A percentile compares a stretch with the other conserved stretches of the same genome.
phyloP scores from a whole-genome alignment of 1,140 invertebrate species.

The Drosophila lacteicornis region DNA sequence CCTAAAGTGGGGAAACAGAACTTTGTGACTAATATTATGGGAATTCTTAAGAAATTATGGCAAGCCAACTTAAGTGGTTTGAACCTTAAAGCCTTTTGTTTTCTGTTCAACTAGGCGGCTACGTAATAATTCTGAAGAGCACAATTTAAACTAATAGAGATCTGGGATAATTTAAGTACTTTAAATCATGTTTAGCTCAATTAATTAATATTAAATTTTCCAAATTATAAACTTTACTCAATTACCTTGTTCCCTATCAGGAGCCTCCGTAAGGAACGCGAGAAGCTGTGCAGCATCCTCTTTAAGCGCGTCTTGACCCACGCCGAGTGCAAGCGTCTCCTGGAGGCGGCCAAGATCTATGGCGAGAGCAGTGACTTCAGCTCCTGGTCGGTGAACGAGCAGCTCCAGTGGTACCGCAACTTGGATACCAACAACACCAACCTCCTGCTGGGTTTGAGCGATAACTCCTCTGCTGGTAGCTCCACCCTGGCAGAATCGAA shows the following conservation, averaged over 20 bases:
- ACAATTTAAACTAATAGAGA: too few relatives aligned
- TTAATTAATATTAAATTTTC: too few relatives aligned
- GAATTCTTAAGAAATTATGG: background rate
- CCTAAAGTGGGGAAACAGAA: background rate
- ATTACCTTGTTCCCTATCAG: conserved; percentile 84
- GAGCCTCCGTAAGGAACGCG: conserved; percentile 88
- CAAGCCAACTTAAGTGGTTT: background rate
- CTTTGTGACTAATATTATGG: background rate
- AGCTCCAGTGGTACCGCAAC: conserved; percentile 68
- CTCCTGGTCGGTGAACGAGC: conserved; percentile 71
- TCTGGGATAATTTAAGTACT: too few relatives aligned
- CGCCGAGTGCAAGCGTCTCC: conserved; percentile 87
- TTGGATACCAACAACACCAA: conserved; percentile 67
- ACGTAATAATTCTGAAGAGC: background rate
- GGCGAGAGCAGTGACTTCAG: conserved; percentile 76
- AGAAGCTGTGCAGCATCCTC: conserved; percentile 88
- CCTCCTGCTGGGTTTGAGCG: conserved; percentile 37
- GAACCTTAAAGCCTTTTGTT: background rate
- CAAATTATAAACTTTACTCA: background rate
- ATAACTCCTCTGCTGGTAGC: conserved; percentile 22
- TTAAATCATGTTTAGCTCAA: too few relatives aligned
- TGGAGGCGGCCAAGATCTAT: conserved; percentile 83
- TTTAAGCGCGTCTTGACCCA: conserved; percentile 87
- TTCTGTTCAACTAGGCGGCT: background rate
- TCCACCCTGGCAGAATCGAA: conserved; percentile 47